Percentiles rank a stretch among this genome's conserved stretches.
These are phyloP conservation scores for Gambelia wislizenii DNA, from an alignment of 2,797 vertebrate genomes.

Conservation along the genomic window DNA sequence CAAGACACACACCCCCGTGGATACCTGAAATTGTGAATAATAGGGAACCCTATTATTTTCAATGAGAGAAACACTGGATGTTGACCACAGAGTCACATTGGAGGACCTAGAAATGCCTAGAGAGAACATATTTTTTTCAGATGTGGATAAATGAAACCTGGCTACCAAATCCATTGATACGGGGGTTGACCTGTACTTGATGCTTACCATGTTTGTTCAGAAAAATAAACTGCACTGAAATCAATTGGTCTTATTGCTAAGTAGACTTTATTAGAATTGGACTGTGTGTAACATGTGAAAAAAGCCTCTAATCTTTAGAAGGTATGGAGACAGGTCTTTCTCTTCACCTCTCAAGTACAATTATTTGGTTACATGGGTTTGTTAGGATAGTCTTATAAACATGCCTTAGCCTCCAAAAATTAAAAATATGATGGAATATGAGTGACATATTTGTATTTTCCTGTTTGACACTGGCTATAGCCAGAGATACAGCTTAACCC, in stretches of 20 bases:
- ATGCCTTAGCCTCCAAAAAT: not conserved
- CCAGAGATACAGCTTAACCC: not conserved
- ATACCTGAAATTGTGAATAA: too few species aligned
- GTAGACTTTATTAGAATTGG: not conserved
- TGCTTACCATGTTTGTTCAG: not conserved
- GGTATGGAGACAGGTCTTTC: too few species aligned
- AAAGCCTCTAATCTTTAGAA: not conserved
- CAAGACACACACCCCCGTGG: too few species aligned
- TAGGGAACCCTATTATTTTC: too few species aligned
- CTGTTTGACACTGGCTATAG: not conserved
- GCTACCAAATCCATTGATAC: too few species aligned
- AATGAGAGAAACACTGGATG: too few species aligned
- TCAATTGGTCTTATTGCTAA: not conserved
- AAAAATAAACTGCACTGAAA: not conserved
- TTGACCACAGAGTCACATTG: too few species aligned
- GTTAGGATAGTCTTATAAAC: not conserved
- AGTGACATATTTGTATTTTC: not conserved
- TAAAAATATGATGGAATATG: not conserved
- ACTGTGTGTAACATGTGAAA: not conserved
- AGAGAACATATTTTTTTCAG: too few species aligned
- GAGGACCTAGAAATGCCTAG: too few species aligned
- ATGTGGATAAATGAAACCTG: too few species aligned
- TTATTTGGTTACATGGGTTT: not conserved
- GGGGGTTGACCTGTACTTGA: too few species aligned
- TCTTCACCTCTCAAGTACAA: too few species aligned